These are phyloP conservation scores for Rhogogaster chlorosoma DNA, from an alignment of 2,888 invertebrate genomes.

Conservation along the genomic window DNA sequence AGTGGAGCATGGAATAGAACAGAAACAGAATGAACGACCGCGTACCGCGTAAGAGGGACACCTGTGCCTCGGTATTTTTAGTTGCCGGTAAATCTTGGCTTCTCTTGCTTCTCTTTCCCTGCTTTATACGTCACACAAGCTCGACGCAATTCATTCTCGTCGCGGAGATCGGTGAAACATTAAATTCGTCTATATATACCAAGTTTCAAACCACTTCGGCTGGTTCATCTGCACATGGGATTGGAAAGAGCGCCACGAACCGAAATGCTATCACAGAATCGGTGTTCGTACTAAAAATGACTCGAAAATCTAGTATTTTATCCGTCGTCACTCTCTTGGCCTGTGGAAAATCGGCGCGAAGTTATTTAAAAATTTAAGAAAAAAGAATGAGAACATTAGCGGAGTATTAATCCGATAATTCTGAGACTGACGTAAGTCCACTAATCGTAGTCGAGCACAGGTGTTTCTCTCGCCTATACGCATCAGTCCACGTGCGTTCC, in stretches of 20 bases:
- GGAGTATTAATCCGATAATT: neutral
- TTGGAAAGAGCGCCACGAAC: neutral
- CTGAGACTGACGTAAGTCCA: neutral
- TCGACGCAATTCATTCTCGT: constrained; percentile 29
- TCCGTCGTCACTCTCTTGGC: neutral
- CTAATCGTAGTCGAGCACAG: neutral
- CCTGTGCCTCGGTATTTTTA: constrained; percentile 35
- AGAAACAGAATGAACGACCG: constrained; percentile 34
- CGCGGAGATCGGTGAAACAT: neutral
- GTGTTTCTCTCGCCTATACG: neutral
- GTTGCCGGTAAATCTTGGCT: constrained; percentile 36
- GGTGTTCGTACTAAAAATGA: neutral
- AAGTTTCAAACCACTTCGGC: neutral
- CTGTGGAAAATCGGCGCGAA: neutral
- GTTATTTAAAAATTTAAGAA: neutral
- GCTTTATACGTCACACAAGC: constrained; percentile 30
- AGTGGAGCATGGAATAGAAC: constrained; percentile 28
- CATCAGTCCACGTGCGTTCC: constrained; percentile 4
- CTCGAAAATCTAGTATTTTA: neutral
- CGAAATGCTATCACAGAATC: neutral
- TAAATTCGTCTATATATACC: neutral
- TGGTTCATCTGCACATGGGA: neutral
- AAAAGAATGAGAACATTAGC: neutral
- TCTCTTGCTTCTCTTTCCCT: constrained; percentile 3
- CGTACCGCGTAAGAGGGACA: constrained; percentile 36